Percentiles rank a stretch among this genome's conserved stretches.
Conservation (phyloP, 2,797 vertebrate species). For the Sternotherus odoratus region DNA sequence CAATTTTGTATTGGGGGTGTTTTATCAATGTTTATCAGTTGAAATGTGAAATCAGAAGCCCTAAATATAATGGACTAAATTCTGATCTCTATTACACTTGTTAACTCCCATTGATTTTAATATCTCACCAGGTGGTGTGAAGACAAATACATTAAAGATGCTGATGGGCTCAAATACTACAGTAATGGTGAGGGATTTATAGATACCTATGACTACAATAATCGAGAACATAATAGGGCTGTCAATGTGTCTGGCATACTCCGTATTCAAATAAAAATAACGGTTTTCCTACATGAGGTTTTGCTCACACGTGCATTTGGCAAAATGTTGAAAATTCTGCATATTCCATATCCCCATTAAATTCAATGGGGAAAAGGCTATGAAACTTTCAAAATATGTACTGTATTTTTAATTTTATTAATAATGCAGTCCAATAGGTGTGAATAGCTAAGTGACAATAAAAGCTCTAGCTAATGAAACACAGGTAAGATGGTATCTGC, state of each 20-base stretch:
- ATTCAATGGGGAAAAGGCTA: neutral
- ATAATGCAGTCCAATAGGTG: neutral
- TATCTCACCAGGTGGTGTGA: neutral
- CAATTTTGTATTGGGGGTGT: too few species aligned
- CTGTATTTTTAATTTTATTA: neutral
- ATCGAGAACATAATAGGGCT: neutral
- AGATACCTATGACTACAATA: neutral
- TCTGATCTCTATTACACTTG: neutral
- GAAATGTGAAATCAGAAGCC: too few species aligned
- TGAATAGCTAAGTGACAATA: neutral
- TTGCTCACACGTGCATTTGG: neutral
- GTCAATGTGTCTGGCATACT: neutral
- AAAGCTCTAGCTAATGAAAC: neutral
- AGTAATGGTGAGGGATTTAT: neutral
- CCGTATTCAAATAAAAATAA: neutral
- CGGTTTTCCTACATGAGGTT: neutral
- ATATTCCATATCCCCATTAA: neutral
- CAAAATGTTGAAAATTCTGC: neutral
- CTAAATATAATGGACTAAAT: neutral
- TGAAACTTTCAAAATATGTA: neutral
- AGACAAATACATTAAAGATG: neutral
- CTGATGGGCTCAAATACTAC: neutral
- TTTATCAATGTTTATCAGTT: too few species aligned
- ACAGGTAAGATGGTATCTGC: neutral
- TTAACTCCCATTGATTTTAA: neutral